phyloP scores from a whole-genome alignment of 2,797 vertebrate genomes.

The Brachymystax lenok region DNA sequence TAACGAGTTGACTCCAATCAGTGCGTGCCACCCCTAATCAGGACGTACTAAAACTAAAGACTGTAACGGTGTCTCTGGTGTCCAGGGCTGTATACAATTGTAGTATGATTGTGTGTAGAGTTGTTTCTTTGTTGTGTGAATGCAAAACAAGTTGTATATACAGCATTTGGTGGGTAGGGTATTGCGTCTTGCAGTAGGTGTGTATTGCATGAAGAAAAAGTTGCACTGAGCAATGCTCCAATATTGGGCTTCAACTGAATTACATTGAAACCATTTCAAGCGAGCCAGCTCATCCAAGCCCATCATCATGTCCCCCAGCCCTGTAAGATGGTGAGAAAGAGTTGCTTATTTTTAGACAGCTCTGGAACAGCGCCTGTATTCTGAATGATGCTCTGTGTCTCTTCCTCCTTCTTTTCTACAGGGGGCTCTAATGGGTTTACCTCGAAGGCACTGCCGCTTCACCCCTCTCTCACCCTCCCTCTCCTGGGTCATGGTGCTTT shows the following conservation, averaged over 20 bases:
- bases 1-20: too few relatives aligned
- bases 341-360: neutral
- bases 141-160: neutral
- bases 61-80: too few relatives aligned
- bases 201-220: neutral
- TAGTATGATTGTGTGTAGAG: neutral
- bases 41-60: too few relatives aligned
- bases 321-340: neutral
- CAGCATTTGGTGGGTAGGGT: neutral
- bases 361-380: neutral
- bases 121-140: neutral
- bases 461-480: conserved; percentile 22
- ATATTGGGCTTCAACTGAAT: neutral
- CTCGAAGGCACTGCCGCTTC: conserved; percentile 18
- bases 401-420: neutral
- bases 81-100: too few relatives aligned
- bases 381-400: neutral
- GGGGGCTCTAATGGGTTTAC: conserved; percentile 22
- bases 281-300: neutral
- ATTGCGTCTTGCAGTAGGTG: neutral
- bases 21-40: too few relatives aligned
- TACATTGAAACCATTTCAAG: neutral
- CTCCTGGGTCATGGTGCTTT: conserved; percentile 30
- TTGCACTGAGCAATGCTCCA: neutral
- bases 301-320: neutral